Base-by-base conservation (phyloP, 92 coral and sea anemone genomes). In the Pocillopora meandrina region DNA sequence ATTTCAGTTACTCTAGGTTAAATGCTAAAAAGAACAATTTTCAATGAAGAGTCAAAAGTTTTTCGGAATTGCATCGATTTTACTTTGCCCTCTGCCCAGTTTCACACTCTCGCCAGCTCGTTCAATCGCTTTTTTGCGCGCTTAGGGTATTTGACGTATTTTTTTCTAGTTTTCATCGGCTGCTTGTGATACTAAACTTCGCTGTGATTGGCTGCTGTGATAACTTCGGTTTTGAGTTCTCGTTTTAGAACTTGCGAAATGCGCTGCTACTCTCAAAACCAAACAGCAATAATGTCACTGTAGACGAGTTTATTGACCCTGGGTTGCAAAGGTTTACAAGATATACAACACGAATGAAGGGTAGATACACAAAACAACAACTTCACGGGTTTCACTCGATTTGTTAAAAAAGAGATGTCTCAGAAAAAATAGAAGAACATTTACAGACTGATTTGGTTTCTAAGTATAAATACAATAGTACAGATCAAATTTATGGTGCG, bases 281-380 rank as follows among this genome's bases (percentile, higher is more conserved):
- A 23, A 12, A 55, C 78, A 52, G n/a, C 33, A 61, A 20, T 9
- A 60, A 15, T 73, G 16, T 57, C 57, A 80, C 34, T 79, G 72
- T 71, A n/a, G 73, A 71, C 85, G 86, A 80, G 85, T 70, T 80
- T 82, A 74, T 76, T 76, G 72, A 71, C 78, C 89, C 85, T 49
- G 79, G 56, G 65, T 42, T 73, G 84, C 72, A 81, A 77, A 64
- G 20, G 79, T 79, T 61, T 80, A 86, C 81, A 77, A 21, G 82
- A 76, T 77, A 84, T 52, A 72, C 85, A 66, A 71, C 75, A 76
- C 76, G 79, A 81, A 75, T 82, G 85, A 34, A 65, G 20, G 47
- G 33, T 3, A 23, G 35, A 56, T 65, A 87, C 62, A 31, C 15
- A 56, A 74, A 76, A 74, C 74, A 33, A 42, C 34, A 42, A 61